A percentile compares a stretch with the other conserved stretches of the same genome.
Conservation (phyloP, 2,113 vertebrate genomes). For the Trogon melanurus region DNA sequence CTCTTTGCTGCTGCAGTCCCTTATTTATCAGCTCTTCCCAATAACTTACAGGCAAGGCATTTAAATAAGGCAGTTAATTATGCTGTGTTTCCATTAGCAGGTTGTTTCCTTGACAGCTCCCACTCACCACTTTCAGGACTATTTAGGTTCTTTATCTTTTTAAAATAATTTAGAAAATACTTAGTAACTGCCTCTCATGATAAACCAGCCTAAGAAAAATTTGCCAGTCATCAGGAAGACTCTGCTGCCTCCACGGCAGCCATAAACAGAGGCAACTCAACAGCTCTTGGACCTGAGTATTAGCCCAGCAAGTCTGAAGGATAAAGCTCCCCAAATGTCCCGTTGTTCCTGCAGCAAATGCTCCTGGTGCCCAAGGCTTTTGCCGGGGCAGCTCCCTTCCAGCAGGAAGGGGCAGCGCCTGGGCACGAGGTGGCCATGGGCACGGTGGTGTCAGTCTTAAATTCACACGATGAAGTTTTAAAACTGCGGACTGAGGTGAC, state of each 20-base stretch:
- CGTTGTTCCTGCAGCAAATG: not conserved
- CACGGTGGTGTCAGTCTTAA: not conserved
- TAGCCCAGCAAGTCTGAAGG: not conserved
- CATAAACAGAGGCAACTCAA: not conserved
- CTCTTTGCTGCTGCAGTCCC: not conserved
- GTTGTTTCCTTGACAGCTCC: constrained; percentile 46
- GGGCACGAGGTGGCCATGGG: not conserved
- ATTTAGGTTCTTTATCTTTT: constrained; percentile 6
- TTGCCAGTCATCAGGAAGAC: not conserved
- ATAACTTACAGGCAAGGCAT: not conserved
- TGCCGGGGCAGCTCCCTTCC: not conserved
- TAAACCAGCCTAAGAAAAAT: constrained; percentile 4
- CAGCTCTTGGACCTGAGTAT: not conserved
- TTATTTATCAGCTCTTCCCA: constrained; percentile 2
- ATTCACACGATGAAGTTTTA: not conserved
- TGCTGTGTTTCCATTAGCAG: not conserved
- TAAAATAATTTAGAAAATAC: constrained; percentile 28
- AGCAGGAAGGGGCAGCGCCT: not conserved
- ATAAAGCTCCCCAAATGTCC: not conserved
- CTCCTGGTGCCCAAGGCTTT: not conserved
- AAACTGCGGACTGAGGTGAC: not conserved
- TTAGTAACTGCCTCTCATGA: not conserved
- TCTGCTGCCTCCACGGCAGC: not conserved
- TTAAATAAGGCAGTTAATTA: constrained; percentile 35
- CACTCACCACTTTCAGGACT: constrained; percentile 29